These are phyloP conservation scores for Iphiclides podalirius DNA, from an alignment of 2,888 invertebrate genomes.

Conservation along the genomic window DNA sequence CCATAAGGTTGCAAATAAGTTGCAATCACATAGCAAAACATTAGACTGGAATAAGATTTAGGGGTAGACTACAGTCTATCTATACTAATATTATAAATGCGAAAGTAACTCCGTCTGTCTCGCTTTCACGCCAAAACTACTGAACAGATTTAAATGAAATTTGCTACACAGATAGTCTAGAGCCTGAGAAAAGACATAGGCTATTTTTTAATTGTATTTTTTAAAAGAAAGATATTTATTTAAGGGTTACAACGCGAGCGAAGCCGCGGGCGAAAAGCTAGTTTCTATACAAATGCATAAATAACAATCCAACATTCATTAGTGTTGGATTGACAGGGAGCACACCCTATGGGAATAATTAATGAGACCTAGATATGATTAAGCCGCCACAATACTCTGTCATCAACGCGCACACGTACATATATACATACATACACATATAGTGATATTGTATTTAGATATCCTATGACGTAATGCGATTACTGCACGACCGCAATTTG, in stretches of 20 bases:
- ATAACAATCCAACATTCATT: slow-evolving; percentile 42
- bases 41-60: slow-evolving; percentile 6
- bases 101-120: too few species aligned
- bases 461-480: slow-evolving; percentile 45
- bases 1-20: too few species aligned
- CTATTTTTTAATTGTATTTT: too few species aligned
- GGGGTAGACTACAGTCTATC: too few species aligned
- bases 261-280: slow-evolving; percentile 1
- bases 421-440: slow-evolving; percentile 21
- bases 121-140: too few species aligned
- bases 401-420: slow-evolving; percentile 47
- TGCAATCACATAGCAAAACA: too few species aligned
- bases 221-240: too few species aligned
- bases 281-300: slow-evolving; percentile 12
- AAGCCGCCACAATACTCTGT: slow-evolving; percentile 64
- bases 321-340: slow-evolving; percentile 43
- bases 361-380: slow-evolving; percentile 68
- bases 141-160: too few species aligned
- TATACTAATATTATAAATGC: too few species aligned
- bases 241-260: too few species aligned
- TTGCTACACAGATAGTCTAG: too few species aligned
- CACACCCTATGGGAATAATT: slow-evolving; percentile 59
- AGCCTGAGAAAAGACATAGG: too few species aligned
- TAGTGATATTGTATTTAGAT: slow-evolving; percentile 25
- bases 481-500: slow-evolving; percentile 47